Evolutionary conservation across 2,888 invertebrate species (phyloP), one percentile per base, ranked within the genome.

Genomic region (Eueremaeus valkanovi): DNA sequence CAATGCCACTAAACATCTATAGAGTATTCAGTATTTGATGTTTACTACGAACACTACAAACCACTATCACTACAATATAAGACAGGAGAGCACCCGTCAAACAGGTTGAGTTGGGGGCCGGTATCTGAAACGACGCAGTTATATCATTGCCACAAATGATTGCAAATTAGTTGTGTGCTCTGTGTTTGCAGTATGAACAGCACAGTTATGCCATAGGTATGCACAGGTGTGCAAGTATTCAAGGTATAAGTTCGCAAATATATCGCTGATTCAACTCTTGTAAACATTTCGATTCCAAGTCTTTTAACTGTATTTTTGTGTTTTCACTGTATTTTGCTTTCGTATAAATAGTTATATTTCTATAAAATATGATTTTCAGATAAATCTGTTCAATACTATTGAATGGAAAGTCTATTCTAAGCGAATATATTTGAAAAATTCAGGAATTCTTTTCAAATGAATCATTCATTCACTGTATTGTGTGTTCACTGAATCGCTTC

Each of bases 81-180:
- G 40, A 40, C 8, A 5, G 49, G 49, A 49, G 49, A 61, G 13
- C 58, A 61, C 58, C 31, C 58, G 58, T 61, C 58, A 61, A 61
- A 61, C 58, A 2, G 31, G 58, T 61, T 61, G 31, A 16, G 6
- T 45, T 11, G 55, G 55, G 21, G 24, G 24, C 6, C 55, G 5
- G 58, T 29, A 3, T 16, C 1, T 24, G 29, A 61, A 51, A 61
- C 29, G 58, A 61, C 58, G 21, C 58, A 61, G 11, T 61, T 29
- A 61, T 61, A 61, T 61, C 58, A 61, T 61, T 61, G 58, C 58
- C 58, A 31, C 58, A 61, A 61, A 61, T 61, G 58, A 61, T 61
- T 9, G 58, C 31, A 27, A 61, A 61, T 61, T 61, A 61, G 58
- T 61, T 61, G 58, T 61, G 27, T 61, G 9, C 29, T 13, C 21